Evolutionary conservation across 2,888 invertebrate species (phyloP).

Genomic region (Teleogryllus oceanicus): DNA sequence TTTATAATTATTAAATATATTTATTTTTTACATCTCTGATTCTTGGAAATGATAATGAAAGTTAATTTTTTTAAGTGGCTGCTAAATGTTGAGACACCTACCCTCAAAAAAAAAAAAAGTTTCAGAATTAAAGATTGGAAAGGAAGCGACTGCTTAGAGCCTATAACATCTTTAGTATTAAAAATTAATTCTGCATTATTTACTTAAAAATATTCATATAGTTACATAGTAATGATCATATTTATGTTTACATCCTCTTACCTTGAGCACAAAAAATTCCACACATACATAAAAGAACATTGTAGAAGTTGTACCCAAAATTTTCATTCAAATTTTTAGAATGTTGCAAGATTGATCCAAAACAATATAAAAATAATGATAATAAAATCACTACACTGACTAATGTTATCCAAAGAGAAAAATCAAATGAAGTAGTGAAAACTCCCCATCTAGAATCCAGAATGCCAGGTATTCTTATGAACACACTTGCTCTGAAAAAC

Average conservation of each 20-base stretch:
- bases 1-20: no score
- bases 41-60: no score
- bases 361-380: not conserved
- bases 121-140: no score
- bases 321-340: not conserved
- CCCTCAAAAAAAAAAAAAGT: no score
- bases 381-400: not conserved
- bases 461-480: not conserved
- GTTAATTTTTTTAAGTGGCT: no score
- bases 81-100: no score
- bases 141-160: no score
- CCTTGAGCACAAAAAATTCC: constrained; percentile 23
- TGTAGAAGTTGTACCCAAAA: not conserved
- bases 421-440: not conserved
- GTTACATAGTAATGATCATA: no score
- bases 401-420: not conserved
- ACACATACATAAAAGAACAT: not conserved
- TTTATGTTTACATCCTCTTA: not conserved
- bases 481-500: constrained; percentile 22
- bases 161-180: no score
- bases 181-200: no score
- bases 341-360: not conserved
- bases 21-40: no score
- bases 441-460: not conserved
- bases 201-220: no score